These are phyloP conservation scores for Cnemophilus loriae DNA, from an alignment of 2,113 vertebrate species.

Conservation along the genomic window DNA sequence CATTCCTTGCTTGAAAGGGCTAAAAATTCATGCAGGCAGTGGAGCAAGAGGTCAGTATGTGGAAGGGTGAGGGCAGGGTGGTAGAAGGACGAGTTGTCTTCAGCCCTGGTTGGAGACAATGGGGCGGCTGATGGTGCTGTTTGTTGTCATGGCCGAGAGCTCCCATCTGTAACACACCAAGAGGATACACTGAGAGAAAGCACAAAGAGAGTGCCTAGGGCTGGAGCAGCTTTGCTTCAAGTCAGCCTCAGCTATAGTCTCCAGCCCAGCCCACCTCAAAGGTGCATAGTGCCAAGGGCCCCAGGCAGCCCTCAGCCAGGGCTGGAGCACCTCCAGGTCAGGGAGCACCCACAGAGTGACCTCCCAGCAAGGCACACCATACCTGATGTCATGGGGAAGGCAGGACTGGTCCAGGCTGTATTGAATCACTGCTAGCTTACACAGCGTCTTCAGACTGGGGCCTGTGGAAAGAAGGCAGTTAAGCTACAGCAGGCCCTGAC, in stretches of 20 bases:
- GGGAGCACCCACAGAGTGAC: not conserved
- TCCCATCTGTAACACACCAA: conserved; percentile 87
- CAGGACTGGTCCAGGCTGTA: conserved; percentile 96
- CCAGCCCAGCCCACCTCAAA: not conserved
- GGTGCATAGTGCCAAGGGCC: not conserved
- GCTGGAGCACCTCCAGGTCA: not conserved
- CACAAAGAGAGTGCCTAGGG: not conserved
- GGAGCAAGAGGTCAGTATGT: conserved; percentile 56
- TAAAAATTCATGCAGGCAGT: conserved; percentile 60
- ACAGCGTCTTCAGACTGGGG: conserved; percentile 97
- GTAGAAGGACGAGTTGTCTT: conserved; percentile 14
- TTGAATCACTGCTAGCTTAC: conserved; percentile 96
- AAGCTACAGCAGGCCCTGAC: not conserved
- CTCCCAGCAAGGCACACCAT: not conserved
- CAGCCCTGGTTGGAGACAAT: conserved; percentile 94
- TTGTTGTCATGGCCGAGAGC: conserved; percentile 98
- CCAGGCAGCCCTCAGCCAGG: not conserved
- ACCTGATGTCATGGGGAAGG: conserved; percentile 98
- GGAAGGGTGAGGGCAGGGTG: conserved; percentile 15
- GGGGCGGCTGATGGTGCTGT: conserved; percentile 98
- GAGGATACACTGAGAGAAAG: not conserved
- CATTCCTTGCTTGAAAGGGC: conserved; percentile 50
- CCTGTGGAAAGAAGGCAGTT: conserved; percentile 70
- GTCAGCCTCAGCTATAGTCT: not conserved
- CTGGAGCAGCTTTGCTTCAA: not conserved